Base-by-base conservation (phyloP, 2,797 vertebrate species). In the Gadopsis marmoratus region DNA sequence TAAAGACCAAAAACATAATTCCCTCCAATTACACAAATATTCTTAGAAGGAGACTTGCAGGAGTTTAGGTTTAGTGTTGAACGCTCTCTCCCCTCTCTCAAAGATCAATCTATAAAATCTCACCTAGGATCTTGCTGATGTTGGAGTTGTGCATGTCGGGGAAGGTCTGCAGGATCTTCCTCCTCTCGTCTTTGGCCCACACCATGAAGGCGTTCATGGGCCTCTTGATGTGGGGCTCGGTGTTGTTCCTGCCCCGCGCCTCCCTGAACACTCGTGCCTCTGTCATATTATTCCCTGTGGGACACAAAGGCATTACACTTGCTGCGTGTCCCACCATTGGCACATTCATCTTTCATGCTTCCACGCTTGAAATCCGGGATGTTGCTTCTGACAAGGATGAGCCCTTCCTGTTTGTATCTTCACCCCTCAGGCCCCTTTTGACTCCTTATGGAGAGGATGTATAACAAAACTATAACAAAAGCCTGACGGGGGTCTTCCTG, bases 121-220 rank as follows among this genome's bases (percentile, higher is more conserved):
- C 92, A 99, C 98, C 98, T 33, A 99, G 95, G 89, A 99, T 99
- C 96, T 99, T 99, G 96, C 98, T 99, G 94, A 99, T 99, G 95
- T 99, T 99, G 93, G 98, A 99, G 96, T 99, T 99, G 94, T 99
- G 98, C 98, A 99, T 99, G 95, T 99, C 98, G 0, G 98, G 98
- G 89, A 99, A 99, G 85, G 98, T 98, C 93, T 99, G 98, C 82
- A 99, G 97, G 93, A 99, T 99, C 95, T 99, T 99, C 88, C 98
- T 96, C 79, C 98, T 93, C 92, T 99, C 98, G 14, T 99, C 98
- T 93, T 99, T 99, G 61, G 98, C 98, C 97, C 97, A 98, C 75
- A 98, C 97, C 97, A 98, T 98, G 93, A 98, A 98, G 48, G 97
- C 97, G 2, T 98, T 98, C 97, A 98, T 98, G 55, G 97, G 97